Base-by-base conservation (phyloP, 2,888 invertebrate genomes). In the Helobdella robusta region DNA sequence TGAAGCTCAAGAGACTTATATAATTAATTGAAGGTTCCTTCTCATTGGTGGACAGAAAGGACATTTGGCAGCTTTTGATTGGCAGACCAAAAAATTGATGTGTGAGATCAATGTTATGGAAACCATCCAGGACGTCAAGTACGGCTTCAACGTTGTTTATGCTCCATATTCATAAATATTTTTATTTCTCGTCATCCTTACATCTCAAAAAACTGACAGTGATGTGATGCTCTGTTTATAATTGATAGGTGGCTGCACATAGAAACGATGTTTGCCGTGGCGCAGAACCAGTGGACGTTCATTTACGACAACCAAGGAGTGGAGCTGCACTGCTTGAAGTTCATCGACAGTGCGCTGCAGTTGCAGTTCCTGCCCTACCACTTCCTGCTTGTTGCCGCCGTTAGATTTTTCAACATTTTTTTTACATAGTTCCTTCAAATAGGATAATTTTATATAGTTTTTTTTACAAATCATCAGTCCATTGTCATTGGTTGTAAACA, bases 21-120 rank as follows among this genome's bases (percentile, higher is more conserved):
- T n/a, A n/a, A n/a, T n/a, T n/a, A n/a, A n/a, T n/a, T n/a, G n/a
- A n/a, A 74, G 75, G 32, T 73, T 73, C 67, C 69, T 78, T 23
- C 64, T 77, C 61, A 68, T 77, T 50, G 77, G 75, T 46, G 71
- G 70, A 52, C 36, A 30, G 23, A 68, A 64, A 30, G 98, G 98
- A 0, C 98, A 98, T 79, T 83, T 98, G 8, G 93, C 97, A 35
- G 90, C 92, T 2, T 87, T 99, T 75, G 97, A 99, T 78, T 98
- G 97, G 98, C 84, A 94, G 15, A 92, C 94, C 0, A 99, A 99
- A 80, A 87, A 86, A 72, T 81, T 98, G 30, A 85, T 89, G 73
- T 94, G 90, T 82, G 98, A 99, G 83, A 87, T 93, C 35, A 95
- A 95, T 82, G 94, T 93, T 1, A 92, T 91, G 90, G 97, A 99